Evolutionary conservation across 1,140 invertebrate species (phyloP), one percentile per base, ranked within the genome.

Genomic region (Drosophila tristis): DNA sequence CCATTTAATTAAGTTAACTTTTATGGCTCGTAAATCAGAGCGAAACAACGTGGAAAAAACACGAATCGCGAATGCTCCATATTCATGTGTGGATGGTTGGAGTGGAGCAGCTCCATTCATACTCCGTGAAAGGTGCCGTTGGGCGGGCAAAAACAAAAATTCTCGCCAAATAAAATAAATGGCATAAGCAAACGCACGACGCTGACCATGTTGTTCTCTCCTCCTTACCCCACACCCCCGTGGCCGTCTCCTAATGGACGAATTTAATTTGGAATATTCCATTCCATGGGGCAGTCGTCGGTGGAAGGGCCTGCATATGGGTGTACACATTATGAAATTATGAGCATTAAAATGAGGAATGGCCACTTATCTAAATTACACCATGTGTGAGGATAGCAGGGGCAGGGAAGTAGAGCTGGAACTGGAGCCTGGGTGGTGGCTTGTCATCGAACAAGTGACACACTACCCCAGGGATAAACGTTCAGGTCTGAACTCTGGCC

Each of bases 301-400:
- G 45, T 8, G 31, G 51, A 20, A 43, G 39, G 15, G 45, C 25
- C 66, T 81, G 80, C 80, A 86, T 86, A 86, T 86, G 81, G 67
- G 81, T 80, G 65, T 74, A 78, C 70, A 84, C 84, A 91, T 91
- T 91, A 91, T 90, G 89, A 91, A 91, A 91, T 91, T 91, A 91
- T 91, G 89, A 91, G 90, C 89, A 91, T 91, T 91, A 91, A 91
- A 82, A 91, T 91, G 89, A 91, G 77, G 89, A 80, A 91, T 91
- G 89, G 87, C 89, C 89, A 91, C 89, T 91, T 91, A 91, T 90
- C 89, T 80, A 91, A 91, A 91, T 91, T 91, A 91, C 82, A 89
- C 85, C 84, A 89, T 89, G 79, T 89, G 84, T 79, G 67, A 63
- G 67, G 44, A 16, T 13, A 50, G 63, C 0, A 6, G 60, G 55